Base-by-base conservation (phyloP, 2,113 vertebrate genomes). In the Otocyon megalotis region DNA sequence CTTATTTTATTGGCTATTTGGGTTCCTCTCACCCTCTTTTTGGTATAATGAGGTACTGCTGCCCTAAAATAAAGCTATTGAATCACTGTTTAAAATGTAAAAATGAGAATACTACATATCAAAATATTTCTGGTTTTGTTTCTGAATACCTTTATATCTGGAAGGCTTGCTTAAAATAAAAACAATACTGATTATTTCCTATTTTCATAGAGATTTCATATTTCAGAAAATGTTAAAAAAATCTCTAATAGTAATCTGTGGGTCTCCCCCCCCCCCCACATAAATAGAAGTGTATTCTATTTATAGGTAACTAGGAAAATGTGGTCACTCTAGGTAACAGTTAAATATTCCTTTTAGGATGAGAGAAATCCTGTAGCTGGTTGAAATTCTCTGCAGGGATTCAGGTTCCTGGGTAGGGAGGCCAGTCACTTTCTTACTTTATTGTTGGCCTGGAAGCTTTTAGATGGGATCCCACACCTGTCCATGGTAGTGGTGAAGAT, bases 181-280 rank as follows among this genome's bases (percentile, higher is more conserved):
- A 62, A 50, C 37, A 91, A 85, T 85, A 35, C 58, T 67, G 50
- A 50, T 71, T 53, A 48, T 60, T 24, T 85, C 35, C 30, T 83
- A 5, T 65, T 50, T 90, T 84, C 50, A 79, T 77, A 79, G 58
- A 58, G 37, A 79, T 35, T 79, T n/a, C n/a, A 16, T 71, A 65
- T 84, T 76, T 90, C 35, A 13, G 15, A 77, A 95, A 77, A 77
- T 85, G 22, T 79, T 91, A 86, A 28, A 85, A 79, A 69, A 71
- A 86, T 89, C 5, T 53, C 48, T 63, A 50, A 26, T 43, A 43
- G 43, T 43, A 43, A 43, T 6, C 43, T 43, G 43, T 43, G 43
- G 43, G 43, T 43, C 43, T 43, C 43, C 43, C 5, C 37, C 43
- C 43, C 5, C 43, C 6, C 43, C 43, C 43, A 43, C 43, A 43